Conservation (phyloP, 2,113 vertebrate genomes). For the Chionomys nivalis region DNA sequence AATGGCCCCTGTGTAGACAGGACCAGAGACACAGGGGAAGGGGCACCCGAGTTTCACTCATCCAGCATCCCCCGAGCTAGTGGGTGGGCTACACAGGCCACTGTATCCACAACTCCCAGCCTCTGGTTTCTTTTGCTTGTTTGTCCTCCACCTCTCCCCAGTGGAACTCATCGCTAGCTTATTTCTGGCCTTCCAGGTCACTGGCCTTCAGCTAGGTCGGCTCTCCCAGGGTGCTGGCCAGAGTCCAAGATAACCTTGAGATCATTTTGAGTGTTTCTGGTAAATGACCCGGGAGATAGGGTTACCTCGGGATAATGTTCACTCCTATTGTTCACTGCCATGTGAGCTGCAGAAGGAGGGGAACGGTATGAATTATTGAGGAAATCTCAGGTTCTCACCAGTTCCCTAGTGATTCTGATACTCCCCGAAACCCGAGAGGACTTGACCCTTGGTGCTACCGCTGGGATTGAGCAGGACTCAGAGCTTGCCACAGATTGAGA, state of each 20-base stretch:
- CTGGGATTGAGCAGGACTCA: neutral
- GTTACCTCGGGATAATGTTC: constrained; percentile 29
- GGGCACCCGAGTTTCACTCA: neutral
- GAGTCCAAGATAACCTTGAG: neutral
- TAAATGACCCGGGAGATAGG: neutral
- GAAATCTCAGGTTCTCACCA: constrained; percentile 70
- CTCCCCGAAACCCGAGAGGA: constrained; percentile 55
- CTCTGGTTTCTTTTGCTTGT: neutral
- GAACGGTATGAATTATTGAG: constrained; percentile 65
- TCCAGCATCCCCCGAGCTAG: neutral
- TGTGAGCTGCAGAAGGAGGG: constrained; percentile 19
- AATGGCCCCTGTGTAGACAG: neutral
- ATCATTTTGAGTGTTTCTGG: neutral
- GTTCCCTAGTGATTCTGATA: neutral
- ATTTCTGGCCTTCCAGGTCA: neutral
- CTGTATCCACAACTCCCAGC: neutral
- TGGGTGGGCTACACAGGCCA: neutral
- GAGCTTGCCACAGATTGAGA: neutral
- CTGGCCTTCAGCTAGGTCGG: neutral
- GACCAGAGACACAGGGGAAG: neutral
- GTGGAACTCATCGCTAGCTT: neutral
- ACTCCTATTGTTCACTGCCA: constrained; percentile 16
- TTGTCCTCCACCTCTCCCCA: neutral
- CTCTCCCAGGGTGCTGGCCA: neutral
- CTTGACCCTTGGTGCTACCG: neutral